Evolutionary conservation across 2,888 invertebrate genomes (phyloP).

Genomic region (Ophioninae sp.): DNA sequence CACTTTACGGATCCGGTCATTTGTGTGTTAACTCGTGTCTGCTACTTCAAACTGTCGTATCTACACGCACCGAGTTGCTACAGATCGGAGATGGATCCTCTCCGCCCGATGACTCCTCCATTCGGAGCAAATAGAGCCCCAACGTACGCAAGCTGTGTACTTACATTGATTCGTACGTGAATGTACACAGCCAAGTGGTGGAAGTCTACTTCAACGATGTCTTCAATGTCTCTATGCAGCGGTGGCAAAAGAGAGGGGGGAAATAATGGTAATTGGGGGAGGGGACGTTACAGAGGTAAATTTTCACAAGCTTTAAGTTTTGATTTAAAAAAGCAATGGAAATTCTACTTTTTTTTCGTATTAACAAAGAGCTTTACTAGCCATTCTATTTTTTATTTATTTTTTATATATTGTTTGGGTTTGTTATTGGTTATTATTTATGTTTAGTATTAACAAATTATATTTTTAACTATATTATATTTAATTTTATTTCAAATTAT

Average conservation of each 20-base stretch:
- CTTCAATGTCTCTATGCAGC: slow-evolving; percentile 15
- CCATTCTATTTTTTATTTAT: no score
- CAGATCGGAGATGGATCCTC: slow-evolving; percentile 31
- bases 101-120: slow-evolving; percentile 1
- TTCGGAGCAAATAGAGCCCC: slow-evolving; percentile 41
- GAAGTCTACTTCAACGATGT: slow-evolving; percentile 46
- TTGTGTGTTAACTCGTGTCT: slow-evolving; percentile 63
- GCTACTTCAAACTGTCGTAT: slow-evolving; percentile 35
- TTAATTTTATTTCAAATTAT: no score
- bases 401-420: no score
- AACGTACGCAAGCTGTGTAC: slow-evolving; percentile 22
- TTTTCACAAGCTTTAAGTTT: no score
- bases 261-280: neutral
- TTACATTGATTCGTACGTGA: slow-evolving; percentile 43
- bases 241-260: neutral
- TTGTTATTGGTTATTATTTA: no score
- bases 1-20: slow-evolving; percentile 61
- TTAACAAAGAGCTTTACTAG: no score
- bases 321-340: no score
- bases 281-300: no score
- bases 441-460: no score
- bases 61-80: neutral
- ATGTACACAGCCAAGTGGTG: slow-evolving; percentile 13
- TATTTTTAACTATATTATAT: no score
- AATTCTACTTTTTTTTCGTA: no score